These are phyloP conservation scores for Myiotriccus ornatus DNA, from an alignment of 2,797 vertebrate species.

Conservation along the genomic window DNA sequence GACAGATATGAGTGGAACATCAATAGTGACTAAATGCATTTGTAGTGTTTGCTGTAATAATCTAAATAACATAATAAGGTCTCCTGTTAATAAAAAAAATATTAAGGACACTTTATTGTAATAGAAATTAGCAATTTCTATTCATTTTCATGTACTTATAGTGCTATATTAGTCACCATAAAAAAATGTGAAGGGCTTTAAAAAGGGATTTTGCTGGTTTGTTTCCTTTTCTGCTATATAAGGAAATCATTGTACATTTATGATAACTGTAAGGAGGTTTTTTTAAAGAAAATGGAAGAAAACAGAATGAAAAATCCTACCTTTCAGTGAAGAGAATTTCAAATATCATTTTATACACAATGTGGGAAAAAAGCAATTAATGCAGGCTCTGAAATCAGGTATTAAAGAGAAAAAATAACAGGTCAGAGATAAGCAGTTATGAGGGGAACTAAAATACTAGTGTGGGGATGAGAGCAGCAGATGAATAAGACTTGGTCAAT, in stretches of 20 bases:
- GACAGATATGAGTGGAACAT: slow-evolving; percentile 3
- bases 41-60: slow-evolving; percentile 6
- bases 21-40: slow-evolving; percentile 20
- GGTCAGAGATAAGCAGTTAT: neutral
- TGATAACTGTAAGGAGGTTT: neutral
- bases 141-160: neutral
- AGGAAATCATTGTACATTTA: neutral
- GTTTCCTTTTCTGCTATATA: neutral
- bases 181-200: neutral
- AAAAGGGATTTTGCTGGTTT: accelerated
- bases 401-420: neutral
- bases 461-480: neutral
- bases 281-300: neutral
- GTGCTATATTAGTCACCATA: neutral
- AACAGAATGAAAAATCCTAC: neutral
- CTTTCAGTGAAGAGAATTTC: neutral
- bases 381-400: neutral
- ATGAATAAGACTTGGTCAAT: neutral
- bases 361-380: neutral
- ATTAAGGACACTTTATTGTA: neutral
- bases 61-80: slow-evolving; percentile 23
- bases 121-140: slow-evolving; percentile 5
- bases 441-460: neutral
- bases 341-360: neutral
- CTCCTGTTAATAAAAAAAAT: slow-evolving; percentile 4